Percentiles rank a stretch among this genome's conserved stretches.
These are phyloP conservation scores for Lepisosteus oculatus DNA, from an alignment of 2,113 vertebrate genomes.

Conservation along the genomic window DNA sequence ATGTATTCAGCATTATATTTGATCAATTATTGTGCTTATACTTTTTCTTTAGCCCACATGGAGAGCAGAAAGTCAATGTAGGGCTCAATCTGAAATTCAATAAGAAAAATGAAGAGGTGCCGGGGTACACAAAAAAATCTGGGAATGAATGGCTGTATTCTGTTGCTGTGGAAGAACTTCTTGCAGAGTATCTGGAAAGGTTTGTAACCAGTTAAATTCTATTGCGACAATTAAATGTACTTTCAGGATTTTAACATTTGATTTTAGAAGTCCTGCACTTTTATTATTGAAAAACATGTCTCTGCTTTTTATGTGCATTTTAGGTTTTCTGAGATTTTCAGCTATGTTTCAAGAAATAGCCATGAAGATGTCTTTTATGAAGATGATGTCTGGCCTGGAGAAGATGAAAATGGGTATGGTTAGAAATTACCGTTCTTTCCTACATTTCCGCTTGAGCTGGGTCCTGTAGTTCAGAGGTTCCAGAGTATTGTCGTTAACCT, in stretches of 20 bases:
- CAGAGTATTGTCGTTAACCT: too few species aligned
- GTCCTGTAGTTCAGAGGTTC: too few species aligned
- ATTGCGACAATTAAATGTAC: too few species aligned
- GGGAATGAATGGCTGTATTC: conserved; percentile 98
- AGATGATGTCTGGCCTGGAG: conserved; percentile 93
- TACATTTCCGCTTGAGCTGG: too few species aligned
- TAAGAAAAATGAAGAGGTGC: conserved; percentile 98
- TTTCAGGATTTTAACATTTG: too few species aligned
- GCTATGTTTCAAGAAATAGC: conserved; percentile 80
- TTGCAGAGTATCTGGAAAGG: conserved; percentile 92
- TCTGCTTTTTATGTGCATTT: conserved; percentile 15
- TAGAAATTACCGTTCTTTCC: background rate
- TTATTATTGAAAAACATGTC: background rate
- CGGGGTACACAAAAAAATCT: conserved; percentile 93
- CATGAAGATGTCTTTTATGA: conserved; percentile 96
- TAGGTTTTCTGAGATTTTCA: conserved; percentile 90
- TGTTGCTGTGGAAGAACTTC: conserved; percentile 83
- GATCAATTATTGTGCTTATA: background rate
- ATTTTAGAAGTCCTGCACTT: background rate
- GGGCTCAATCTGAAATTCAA: conserved; percentile 97
- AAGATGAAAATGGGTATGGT: conserved; percentile 84
- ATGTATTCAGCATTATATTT: too few species aligned
- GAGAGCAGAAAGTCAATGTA: conserved; percentile 90
- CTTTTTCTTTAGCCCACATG: conserved; percentile 77
- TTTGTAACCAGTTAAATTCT: conserved; percentile 31